Base-by-base conservation (phyloP, 2,797 vertebrate genomes). In the Gymnocypris eckloni region DNA sequence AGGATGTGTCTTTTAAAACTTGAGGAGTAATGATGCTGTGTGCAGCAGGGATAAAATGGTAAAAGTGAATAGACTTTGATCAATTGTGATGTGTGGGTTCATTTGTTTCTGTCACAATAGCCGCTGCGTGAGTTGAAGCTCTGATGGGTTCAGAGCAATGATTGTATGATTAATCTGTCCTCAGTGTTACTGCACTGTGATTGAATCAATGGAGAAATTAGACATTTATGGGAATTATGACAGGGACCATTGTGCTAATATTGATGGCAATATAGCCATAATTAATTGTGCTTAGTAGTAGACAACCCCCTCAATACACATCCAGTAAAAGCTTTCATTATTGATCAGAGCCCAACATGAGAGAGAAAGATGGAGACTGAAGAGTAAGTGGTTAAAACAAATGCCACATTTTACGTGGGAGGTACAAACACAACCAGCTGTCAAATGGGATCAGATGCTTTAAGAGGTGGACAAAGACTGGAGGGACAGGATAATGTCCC, bases 171-270 rank as follows among this genome's bases (percentile, higher is more conserved):
- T 79, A 70, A 73, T 69, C 71, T 81, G 70, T 76, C 73, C 52
- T 56, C 43, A 84, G 25, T 48, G n/a, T 67, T 79, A 41, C 79
- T 61, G 39, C 56, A 15, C 16, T 52, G 71, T 89, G 64, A 89
- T 86, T 78, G 37, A 67, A 89, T 89, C 79, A 89, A 50, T n/a
- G 84, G 25, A 52, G 72, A 45, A 83, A 78, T 78, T 43, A 66
- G 33, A 54, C 13, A 48, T 71, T 83, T 73, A 73, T 59, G 78
- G 43, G 10, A 22, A 50, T 16, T 70, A 66, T 48, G 50, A 77
- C n/a, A 28, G 37, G 56, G 33, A 72, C 37, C 10, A 1, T 41
- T 75, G 70, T 50, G 41, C 56, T 75, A 43, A 45, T 48, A 84
- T 9, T 43, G 61, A 54, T 7, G 20, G 25, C 12, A 6, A 59